These are phyloP conservation scores for Ariolimax columbianus DNA, from an alignment of 2,888 invertebrate genomes.

Conservation along the genomic window DNA sequence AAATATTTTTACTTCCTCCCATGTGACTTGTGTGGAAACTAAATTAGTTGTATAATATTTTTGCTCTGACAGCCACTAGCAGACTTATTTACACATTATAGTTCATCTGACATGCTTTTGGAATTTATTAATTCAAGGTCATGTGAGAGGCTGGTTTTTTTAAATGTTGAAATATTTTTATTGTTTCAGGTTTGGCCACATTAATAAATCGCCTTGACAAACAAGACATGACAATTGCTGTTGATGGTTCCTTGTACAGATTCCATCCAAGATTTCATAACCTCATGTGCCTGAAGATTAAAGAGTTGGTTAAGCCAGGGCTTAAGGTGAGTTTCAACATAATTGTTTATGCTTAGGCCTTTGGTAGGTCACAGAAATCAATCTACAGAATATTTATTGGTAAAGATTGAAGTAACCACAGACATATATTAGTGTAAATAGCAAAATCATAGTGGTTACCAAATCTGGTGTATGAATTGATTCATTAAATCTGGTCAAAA, in stretches of 20 bases:
- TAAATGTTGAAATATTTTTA: neutral
- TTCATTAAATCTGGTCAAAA: no score
- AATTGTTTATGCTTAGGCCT: neutral
- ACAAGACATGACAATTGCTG: constrained; percentile 92
- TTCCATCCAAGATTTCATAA: constrained; percentile 92
- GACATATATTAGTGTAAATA: no score
- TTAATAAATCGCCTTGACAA: constrained; percentile 94
- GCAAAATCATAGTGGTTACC: no score
- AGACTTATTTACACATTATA: no score
- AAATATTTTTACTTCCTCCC: no score
- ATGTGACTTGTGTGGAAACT: no score
- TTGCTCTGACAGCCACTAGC: no score
- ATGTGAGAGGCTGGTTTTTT: neutral
- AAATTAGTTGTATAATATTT: no score
- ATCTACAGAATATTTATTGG: no score
- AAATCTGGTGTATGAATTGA: no score
- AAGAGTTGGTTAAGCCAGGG: constrained; percentile 71
- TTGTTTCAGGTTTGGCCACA: constrained; percentile 82
- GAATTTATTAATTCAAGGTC: neutral
- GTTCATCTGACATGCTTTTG: no score
- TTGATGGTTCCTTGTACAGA: constrained; percentile 96
- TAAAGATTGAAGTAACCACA: neutral
- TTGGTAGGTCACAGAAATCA: no score
- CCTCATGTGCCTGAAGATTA: constrained; percentile 74
- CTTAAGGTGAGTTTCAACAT: constrained; percentile 61